Percentiles rank a stretch among this genome's conserved stretches.
phyloP scores from a whole-genome alignment of 2,113 vertebrate genomes.

The Nothoprocta perdicaria region DNA sequence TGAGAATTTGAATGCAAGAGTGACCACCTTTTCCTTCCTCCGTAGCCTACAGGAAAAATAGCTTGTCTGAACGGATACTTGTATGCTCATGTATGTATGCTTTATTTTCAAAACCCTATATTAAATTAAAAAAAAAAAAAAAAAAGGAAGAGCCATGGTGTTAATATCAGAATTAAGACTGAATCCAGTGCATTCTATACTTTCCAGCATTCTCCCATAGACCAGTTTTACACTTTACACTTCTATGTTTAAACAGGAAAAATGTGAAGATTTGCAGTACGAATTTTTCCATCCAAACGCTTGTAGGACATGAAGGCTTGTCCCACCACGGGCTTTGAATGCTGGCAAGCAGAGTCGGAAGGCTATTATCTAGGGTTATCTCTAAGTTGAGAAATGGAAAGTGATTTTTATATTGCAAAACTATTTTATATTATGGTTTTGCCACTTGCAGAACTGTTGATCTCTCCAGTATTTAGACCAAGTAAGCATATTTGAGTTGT shows the following conservation, averaged over 20 bases:
- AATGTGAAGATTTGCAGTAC: neutral
- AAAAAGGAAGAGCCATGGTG: too few species aligned
- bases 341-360: fast-evolving
- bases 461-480: neutral
- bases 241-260: neutral
- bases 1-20: constrained; percentile 3
- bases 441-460: neutral
- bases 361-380: neutral
- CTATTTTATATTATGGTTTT: neutral
- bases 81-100: neutral
- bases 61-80: neutral
- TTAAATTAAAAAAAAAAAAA: neutral
- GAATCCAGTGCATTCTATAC: neutral
- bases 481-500: neutral
- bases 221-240: neutral
- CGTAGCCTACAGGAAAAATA: neutral
- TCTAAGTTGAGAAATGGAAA: neutral
- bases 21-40: constrained; percentile 54
- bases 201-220: neutral
- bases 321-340: neutral
- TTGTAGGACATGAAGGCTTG: neutral
- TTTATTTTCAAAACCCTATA: neutral
- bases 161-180: too few species aligned
- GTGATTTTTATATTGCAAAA: neutral
- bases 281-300: fast-evolving